Percentiles rank a stretch among this genome's conserved stretches.
Conservation (phyloP, 37 sponge, comb jelly and placozoan species). For the Amphimedon queenslandica region DNA sequence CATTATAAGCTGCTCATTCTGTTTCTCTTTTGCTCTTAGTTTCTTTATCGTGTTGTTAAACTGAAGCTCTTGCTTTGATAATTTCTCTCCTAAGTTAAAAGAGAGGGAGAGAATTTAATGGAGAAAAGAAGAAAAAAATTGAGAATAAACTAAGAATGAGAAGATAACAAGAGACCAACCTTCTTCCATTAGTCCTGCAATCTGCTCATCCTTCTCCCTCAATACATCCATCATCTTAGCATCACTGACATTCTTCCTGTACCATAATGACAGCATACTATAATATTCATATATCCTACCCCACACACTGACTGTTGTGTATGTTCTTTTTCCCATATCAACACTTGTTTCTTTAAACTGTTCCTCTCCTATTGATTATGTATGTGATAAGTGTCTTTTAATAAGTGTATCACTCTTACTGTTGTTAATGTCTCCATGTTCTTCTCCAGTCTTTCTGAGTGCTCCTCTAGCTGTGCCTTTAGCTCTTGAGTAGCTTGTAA, state of each 20-base stretch:
- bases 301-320: constrained; percentile 40
- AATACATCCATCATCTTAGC: constrained; percentile 24
- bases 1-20: constrained; percentile 68
- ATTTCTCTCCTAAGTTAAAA: constrained; percentile 77
- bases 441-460: constrained; percentile 58
- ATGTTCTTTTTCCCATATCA: constrained; percentile 38
- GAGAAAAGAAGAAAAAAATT: neutral
- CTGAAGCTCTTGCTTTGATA: constrained; percentile 86
- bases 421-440: constrained; percentile 59
- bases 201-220: constrained; percentile 68
- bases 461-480: constrained; percentile 60
- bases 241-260: neutral
- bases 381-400: neutral
- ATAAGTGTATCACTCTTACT: constrained; percentile 44
- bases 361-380: constrained; percentile 68
- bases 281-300: neutral
- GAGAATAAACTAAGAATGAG: too few relatives aligned
- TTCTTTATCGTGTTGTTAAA: constrained; percentile 85
- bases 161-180: too few relatives aligned
- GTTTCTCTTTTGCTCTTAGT: constrained; percentile 74
- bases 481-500: constrained; percentile 39
- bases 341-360: constrained; percentile 64
- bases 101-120: too few relatives aligned
- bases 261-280: neutral
- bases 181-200: constrained; percentile 78